These are phyloP conservation scores for Phaethon lepturus DNA, from an alignment of 2,113 vertebrate species.

Conservation along the genomic window DNA sequence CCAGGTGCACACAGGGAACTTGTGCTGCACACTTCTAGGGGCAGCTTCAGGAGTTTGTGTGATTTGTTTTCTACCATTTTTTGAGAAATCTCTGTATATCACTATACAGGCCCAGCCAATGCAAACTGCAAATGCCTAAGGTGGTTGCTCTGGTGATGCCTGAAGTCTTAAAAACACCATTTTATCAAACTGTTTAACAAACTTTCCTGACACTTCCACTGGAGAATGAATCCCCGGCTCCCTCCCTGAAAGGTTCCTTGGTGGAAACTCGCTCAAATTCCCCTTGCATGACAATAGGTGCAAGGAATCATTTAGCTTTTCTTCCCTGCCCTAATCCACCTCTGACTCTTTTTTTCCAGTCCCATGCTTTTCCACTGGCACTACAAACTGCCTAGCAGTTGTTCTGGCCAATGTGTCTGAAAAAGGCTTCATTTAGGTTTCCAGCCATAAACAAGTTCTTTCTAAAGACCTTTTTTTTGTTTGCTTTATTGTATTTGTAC, in stretches of 20 bases:
- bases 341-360: neutral
- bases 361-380: neutral
- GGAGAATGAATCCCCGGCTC: neutral
- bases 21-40: neutral
- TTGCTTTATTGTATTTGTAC: neutral
- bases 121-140: rapidly evolving
- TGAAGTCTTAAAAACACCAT: neutral
- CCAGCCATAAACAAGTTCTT: neutral
- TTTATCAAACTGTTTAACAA: neutral
- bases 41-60: neutral
- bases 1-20: neutral
- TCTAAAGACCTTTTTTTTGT: neutral
- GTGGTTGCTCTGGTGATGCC: neutral
- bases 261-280: neutral
- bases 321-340: neutral
- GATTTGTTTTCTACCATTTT: neutral
- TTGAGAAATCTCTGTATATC: neutral
- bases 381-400: neutral
- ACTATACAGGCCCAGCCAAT: neutral
- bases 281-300: neutral
- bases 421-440: neutral
- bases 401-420: neutral
- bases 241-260: neutral
- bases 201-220: neutral
- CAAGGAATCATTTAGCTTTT: neutral